phyloP scores from a whole-genome alignment of 1,140 invertebrate species.

The Cydia pomonella region DNA sequence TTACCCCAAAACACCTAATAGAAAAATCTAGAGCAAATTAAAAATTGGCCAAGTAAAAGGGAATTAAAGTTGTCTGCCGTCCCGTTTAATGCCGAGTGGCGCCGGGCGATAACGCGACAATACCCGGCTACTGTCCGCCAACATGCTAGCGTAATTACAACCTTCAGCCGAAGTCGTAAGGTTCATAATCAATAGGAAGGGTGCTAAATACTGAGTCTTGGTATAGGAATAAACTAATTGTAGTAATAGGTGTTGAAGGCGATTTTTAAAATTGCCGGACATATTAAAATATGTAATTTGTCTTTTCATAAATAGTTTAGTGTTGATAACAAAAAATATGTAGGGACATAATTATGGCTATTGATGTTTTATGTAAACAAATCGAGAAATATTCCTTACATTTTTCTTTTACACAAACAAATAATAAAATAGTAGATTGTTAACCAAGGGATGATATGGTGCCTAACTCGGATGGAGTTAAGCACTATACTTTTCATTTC shows the following conservation, averaged over 20 bases:
- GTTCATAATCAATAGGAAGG: constrained; percentile 39
- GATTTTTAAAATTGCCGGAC: neutral
- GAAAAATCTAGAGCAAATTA: constrained; percentile 54
- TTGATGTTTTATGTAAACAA: too few relatives aligned
- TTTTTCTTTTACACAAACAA: too few relatives aligned
- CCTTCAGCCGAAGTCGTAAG: constrained; percentile 44
- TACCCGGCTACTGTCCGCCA: constrained; percentile 58
- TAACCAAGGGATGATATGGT: too few relatives aligned
- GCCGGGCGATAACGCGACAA: constrained; percentile 68
- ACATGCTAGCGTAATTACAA: constrained; percentile 64
- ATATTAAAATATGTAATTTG: too few relatives aligned
- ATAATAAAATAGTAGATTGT: too few relatives aligned
- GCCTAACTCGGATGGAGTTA: too few relatives aligned
- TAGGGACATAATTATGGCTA: too few relatives aligned
- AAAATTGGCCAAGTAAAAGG: constrained; percentile 64
- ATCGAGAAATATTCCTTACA: too few relatives aligned
- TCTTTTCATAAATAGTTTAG: too few relatives aligned
- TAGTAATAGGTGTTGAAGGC: constrained; percentile 10
- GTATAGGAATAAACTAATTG: constrained; percentile 13
- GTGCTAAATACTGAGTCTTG: neutral
- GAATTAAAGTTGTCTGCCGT: constrained; percentile 66
- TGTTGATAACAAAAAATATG: too few relatives aligned
- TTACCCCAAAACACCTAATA: constrained; percentile 33
- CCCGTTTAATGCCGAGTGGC: constrained; percentile 51
- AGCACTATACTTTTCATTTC: too few relatives aligned